A percentile compares a stretch with the other conserved stretches of the same genome.
These are phyloP conservation scores for Lithophane leautieri DNA, from an alignment of 2,888 invertebrate species.

Conservation along the genomic window DNA sequence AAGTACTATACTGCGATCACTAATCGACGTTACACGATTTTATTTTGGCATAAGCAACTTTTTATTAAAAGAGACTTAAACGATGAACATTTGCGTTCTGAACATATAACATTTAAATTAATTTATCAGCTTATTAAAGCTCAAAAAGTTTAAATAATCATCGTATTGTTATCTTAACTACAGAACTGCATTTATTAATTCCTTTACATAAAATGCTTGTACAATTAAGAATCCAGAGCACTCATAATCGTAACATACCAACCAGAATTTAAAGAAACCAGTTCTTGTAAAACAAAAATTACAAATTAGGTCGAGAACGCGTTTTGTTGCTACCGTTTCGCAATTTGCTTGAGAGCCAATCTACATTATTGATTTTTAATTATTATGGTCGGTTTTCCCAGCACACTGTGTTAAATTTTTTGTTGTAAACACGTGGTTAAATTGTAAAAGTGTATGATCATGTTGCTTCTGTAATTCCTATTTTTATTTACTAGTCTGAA, in stretches of 20 bases:
- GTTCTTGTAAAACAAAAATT: slow-evolving; percentile 39
- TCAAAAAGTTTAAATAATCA: neutral
- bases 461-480: neutral
- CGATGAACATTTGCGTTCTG: neutral
- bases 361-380: slow-evolving; percentile 46
- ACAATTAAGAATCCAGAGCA: slow-evolving; percentile 50
- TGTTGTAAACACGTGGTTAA: neutral
- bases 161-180: neutral
- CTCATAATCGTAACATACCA: slow-evolving; percentile 18
- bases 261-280: slow-evolving; percentile 22
- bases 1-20: neutral
- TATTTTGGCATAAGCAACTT: neutral
- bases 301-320: slow-evolving; percentile 34
- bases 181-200: slow-evolving; percentile 29
- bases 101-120: neutral
- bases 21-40: neutral
- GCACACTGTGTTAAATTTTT: neutral
- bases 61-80: neutral
- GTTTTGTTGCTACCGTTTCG: slow-evolving; percentile 22
- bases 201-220: slow-evolving; percentile 41
- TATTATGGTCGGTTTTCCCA: neutral
- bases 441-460: neutral
- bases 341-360: slow-evolving; percentile 22
- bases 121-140: neutral
- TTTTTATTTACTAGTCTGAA: neutral